phyloP scores from a whole-genome alignment of 2,113 vertebrate genomes.

The Columba livia region DNA sequence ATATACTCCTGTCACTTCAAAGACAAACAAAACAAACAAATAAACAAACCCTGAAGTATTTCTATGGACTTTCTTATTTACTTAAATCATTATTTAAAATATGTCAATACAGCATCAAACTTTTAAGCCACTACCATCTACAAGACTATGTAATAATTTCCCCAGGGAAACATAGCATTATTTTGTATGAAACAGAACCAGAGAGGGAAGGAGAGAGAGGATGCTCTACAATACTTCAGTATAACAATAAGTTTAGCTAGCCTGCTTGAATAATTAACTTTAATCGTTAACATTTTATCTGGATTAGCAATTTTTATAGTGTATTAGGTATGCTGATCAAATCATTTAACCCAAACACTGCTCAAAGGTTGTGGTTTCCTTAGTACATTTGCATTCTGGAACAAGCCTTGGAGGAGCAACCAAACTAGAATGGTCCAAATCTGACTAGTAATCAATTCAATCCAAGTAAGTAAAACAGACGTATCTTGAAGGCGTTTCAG shows the following conservation, averaged over 20 bases:
- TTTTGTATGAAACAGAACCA: background rate
- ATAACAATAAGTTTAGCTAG: background rate
- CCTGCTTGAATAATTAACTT: background rate
- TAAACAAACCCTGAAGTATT: background rate
- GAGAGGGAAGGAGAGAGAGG: fast-evolving
- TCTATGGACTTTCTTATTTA: constrained; percentile 1
- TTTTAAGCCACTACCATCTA: background rate
- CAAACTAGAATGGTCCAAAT: background rate
- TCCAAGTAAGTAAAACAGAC: constrained; percentile 11
- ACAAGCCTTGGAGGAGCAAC: background rate
- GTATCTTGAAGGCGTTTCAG: background rate
- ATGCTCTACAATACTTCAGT: no score
- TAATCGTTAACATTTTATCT: background rate
- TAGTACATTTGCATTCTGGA: background rate
- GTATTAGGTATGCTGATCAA: background rate
- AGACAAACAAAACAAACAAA: background rate
- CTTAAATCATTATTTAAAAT: background rate
- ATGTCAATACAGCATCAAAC: background rate
- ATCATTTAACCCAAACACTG: background rate
- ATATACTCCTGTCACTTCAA: background rate
- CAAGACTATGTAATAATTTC: background rate
- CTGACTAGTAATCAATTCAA: background rate
- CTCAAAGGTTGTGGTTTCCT: background rate
- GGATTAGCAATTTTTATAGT: background rate
- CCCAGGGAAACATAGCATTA: background rate